Evolutionary conservation across 2,888 invertebrate genomes (phyloP).

Genomic region (Sialis lutaria): DNA sequence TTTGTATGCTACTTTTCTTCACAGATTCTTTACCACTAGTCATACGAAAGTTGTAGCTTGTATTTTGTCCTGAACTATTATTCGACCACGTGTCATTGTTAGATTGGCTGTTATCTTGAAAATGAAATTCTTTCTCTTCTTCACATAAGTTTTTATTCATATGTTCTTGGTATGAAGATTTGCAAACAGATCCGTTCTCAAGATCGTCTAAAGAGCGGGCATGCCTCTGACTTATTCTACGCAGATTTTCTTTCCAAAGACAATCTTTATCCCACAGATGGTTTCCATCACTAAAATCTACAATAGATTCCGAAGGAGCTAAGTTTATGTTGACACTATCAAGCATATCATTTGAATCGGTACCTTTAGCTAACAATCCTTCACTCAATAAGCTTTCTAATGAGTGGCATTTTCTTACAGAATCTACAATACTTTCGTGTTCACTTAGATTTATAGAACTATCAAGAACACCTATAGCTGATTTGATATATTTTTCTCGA

Average conservation of each 20-base stretch:
- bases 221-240: constrained; percentile 63
- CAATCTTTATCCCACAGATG: constrained; percentile 72
- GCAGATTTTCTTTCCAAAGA: constrained; percentile 62
- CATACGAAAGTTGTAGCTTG: constrained; percentile 19
- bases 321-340: neutral
- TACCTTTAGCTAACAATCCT: constrained; percentile 13
- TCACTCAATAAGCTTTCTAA: constrained; percentile 39
- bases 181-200: constrained; percentile 30
- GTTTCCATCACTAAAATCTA: constrained; percentile 36
- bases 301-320: constrained; percentile 16
- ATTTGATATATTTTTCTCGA: too few species aligned
- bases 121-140: neutral
- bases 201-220: constrained; percentile 71
- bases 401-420: constrained; percentile 30
- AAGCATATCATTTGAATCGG: neutral
- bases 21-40: constrained; percentile 15
- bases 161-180: constrained; percentile 8
- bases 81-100: constrained; percentile 16
- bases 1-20: constrained; percentile 10
- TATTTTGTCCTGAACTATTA: constrained; percentile 29
- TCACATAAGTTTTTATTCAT: neutral
- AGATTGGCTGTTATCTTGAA: neutral
- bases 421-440: too few species aligned
- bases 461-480: too few species aligned
- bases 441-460: too few species aligned